Evolutionary conservation across 2,888 invertebrate genomes (phyloP), one percentile per base, ranked within the genome.

Genomic region (Leptinotarsa rubiginosa): DNA sequence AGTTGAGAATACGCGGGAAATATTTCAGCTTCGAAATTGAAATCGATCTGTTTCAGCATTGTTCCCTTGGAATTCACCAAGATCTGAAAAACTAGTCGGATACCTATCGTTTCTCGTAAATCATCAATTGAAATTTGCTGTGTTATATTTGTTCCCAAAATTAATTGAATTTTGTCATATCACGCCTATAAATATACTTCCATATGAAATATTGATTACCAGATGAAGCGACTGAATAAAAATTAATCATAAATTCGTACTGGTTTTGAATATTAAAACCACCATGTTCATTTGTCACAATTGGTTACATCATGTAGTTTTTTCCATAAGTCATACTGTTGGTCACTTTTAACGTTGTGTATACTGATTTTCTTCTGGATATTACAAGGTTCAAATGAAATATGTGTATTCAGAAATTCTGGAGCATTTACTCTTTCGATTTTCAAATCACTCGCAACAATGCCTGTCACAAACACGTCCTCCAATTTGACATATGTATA

Each of bases 381-480:
- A 80, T 93, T 94, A 88, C 96, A 96, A 10, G 95, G 92, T 86
- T 93, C 94, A 80, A 94, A 91, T 47, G 93, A 91, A 79, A 95
- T 93, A 84, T 93, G 91, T 81, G 93, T 92, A 88, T 96, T 96
- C 81, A 94, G 90, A 88, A 96, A 96, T 89, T 95, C 94, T 74
- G 92, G 91, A 22, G 92, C 93, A 86, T 95, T 94, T 66, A 90
- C 86, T 49, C 96, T 90, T 83, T 91, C 91, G 65, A 96, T 90
- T 77, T 91, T 91, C 68, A 94, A 87, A 74, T 91, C 90, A 84
- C 93, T 91, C 12, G 96, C 96, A 70, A 96, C 93, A 82, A 97
- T 94, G 73, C 97, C 97, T 69, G 97, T 97, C 77, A 95, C 92
- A 87, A 94, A 97, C 76, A 97, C 96, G 89, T 97, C 97, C 88